Base-by-base conservation (phyloP, 2,113 vertebrate genomes). In the Recurvirostra avosetta region DNA sequence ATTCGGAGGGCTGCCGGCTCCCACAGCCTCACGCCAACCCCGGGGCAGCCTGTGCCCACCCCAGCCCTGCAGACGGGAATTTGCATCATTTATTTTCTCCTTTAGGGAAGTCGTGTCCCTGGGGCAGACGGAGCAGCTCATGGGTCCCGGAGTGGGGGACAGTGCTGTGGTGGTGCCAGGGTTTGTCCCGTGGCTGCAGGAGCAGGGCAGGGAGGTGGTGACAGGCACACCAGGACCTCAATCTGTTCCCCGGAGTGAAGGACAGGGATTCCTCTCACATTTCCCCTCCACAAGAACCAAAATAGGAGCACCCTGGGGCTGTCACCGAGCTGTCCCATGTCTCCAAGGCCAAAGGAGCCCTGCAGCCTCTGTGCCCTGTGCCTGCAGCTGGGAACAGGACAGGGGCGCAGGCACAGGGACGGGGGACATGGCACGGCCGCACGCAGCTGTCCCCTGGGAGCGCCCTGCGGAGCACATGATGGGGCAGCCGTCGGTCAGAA, bases 31-130 rank as follows among this genome's bases (percentile, higher is more conserved):
- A 8, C 0, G 0, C 67, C 79, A 56, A n/a, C 49, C 25, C 61
- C 3, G 27, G 43, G 53, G n/a, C 62, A 70, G 55, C 29, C 34
- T 3, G 26, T 43, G 47, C 67, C 45, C 67, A 38, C 27, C 43
- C 36, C n/a, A 41, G 40, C 32, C 32, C 38, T 5, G 5, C 25
- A 2, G 18, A 5, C 0, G 0, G 22, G 78, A 68, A 52, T 52
- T 5, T 1, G 0, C 1, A 0, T 1, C 0, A 3, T 49, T 88
- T 7, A 2, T 53, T 41, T 58, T 23, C 55, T 90, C 40, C 12
- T 53, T 13, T 3, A 18, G n/a, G 55, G 25, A 32, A 32, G 15
- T 11, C 0, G 3, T 22, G 21, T 4, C 68, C 29, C 73, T 2
- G 38, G 30, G 19, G 36, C 15, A 65, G 74, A 25, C 1, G 43